Evolutionary conservation across 2,797 vertebrate genomes (phyloP), one percentile per base, ranked within the genome.

Genomic region (Acipenser oxyrinchus): DNA sequence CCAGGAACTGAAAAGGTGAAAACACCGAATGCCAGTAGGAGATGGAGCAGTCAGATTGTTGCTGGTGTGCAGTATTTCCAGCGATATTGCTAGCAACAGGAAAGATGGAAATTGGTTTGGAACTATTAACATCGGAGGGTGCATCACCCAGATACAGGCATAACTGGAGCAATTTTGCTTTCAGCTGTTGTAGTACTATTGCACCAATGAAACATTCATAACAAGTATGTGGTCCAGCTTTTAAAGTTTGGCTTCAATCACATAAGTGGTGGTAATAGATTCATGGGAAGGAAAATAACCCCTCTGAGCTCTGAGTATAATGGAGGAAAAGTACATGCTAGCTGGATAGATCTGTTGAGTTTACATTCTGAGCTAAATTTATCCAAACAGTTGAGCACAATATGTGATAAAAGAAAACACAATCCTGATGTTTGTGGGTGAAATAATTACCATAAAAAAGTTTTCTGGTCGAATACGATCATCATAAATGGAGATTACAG

Each of bases 121-220:
- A 72, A 62, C 77, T 80, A 82, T 84, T 78, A 76, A 75, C 77
- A 77, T 74, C 72, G 72, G 68, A 72, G 70, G 73, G 69, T 77
- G 78, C 73, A 11, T 51, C 48, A 73, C 73, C 65, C 71, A 69
- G 70, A 52, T 55, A 51, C 68, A 75, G 70, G 69, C 72, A 76
- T 82, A 70, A 66, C 71, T 51, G 68, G 9, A 67, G 70, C 76
- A 68, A 74, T n/a, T 6, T 58, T n/a, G 10, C 9, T 58, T 79
- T 82, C 79, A 79, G 13, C 12, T 79, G 81, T 81, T 66, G 82
- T 81, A 81, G 73, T 75, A 74, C 73, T 66, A 69, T 49, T 70
- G 71, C 57, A 51, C 65, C 55, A 77, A 86, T 86, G 78, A 85
- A 87, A 85, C 82, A 85, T 87, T 87, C 83, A 86, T 84, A 82